Base-by-base conservation (phyloP, 1,140 invertebrate species). In the Tetraneura akinire region DNA sequence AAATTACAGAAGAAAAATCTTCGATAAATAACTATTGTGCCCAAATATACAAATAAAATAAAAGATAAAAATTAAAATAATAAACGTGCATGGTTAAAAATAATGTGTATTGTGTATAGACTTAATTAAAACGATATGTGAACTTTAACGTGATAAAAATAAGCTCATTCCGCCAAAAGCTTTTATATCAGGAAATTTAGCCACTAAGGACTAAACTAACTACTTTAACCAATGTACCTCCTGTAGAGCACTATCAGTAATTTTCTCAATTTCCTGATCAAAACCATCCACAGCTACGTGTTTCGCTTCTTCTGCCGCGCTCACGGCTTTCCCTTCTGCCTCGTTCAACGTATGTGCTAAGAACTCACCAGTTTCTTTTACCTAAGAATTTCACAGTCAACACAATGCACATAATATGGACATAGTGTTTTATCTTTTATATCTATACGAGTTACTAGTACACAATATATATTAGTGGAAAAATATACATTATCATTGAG, bases 231-330 rank as follows among this genome's bases (percentile, higher is more conserved):
- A 11, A 42, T 21, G 80, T 83, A 83, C 83, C 83, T 83, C 80
- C 29, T 83, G 57, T 18, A 83, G 21, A 3, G 81, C 81, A 55
- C 80, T 80, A 80, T 83, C 82, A 57, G 81, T 82, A 42, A 81
- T 80, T 70, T 82, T 82, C 64, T 83, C 81, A 18, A 83, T 80
- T 70, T 83, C 83, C 37, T 81, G 81, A 53, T 84, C 84, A 37
- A 84, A 83, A 9, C 83, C 83, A 21, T 84, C 84, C 37, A 84
- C 84, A 29, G 84, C 84, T 18, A 81, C 71, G 23, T 83, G 80
- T 60, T 84, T 84, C 13, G 82, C 82, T 42, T 84, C 83, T 14
- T 57, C 76, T 13, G 80, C 82, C 18, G 82, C 82, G 18, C 82
- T 83, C 18, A 37, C 76, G 14, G 81, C 82, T 16, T 80, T 81